Evolutionary conservation across 2,888 invertebrate genomes (phyloP).

Genomic region (Caenorhabditis uteleia): DNA sequence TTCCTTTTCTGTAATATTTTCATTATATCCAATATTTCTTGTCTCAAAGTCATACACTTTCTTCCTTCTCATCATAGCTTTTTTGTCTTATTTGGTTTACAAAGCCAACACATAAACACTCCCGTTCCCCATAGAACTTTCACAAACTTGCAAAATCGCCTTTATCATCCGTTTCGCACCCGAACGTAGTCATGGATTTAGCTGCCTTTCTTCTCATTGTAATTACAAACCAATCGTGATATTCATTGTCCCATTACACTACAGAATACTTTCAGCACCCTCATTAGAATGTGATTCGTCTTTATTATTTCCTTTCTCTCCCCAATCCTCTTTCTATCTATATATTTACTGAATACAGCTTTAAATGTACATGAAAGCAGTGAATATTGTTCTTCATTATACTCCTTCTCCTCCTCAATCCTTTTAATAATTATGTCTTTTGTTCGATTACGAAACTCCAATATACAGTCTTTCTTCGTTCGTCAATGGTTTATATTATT

Average conservation of each 20-base stretch:
- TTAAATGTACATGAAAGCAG: no score
- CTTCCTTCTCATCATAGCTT: neutral
- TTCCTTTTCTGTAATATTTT: slow-evolving; percentile 1
- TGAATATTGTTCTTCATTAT: no score
- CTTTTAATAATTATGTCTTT: neutral
- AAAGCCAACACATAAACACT: no score
- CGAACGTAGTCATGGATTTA: neutral
- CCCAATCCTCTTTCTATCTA: slow-evolving; percentile 5
- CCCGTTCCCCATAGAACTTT: slow-evolving; percentile 33
- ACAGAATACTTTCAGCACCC: slow-evolving; percentile 29
- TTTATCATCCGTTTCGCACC: slow-evolving; percentile 8
- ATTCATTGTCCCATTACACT: neutral
- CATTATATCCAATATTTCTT: neutral
- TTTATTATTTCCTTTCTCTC: slow-evolving; percentile 10
- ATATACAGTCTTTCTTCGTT: neutral
- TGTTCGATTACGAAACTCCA: neutral
- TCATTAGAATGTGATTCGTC: slow-evolving; percentile 26
- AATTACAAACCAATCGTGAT: slow-evolving; percentile 1
- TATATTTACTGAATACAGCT: neutral
- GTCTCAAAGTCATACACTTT: neutral
- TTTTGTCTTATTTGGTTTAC: slow-evolving; percentile 13
- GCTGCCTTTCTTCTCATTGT: no score
- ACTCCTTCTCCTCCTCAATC: no score
- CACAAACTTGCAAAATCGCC: slow-evolving; percentile 35
- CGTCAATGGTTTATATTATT: neutral